Conservation (phyloP, 2,113 vertebrate genomes). For the Mystacornis crossleyi region DNA sequence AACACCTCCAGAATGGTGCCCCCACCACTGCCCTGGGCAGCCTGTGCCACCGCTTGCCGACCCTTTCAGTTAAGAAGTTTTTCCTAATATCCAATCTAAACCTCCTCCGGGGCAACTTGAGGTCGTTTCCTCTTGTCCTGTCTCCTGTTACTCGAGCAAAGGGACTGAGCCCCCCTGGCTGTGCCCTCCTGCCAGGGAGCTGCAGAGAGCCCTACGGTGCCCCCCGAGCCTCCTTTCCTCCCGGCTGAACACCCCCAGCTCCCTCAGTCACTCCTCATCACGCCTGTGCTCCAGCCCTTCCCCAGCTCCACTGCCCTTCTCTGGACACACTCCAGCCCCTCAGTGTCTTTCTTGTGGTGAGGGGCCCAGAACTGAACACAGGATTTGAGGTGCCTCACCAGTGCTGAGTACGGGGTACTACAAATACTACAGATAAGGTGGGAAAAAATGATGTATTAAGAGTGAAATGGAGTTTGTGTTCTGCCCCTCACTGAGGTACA, state of each 20-base stretch:
- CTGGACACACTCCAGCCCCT: neutral
- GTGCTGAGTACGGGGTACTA: neutral
- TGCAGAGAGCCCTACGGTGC: neutral
- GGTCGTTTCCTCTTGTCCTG: neutral
- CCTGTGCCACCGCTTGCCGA: neutral
- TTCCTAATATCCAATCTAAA: neutral
- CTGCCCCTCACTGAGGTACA: neutral
- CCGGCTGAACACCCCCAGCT: neutral
- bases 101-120: neutral
- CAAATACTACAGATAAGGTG: neutral
- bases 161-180: neutral
- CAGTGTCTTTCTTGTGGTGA: neutral
- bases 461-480: neutral
- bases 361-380: neutral
- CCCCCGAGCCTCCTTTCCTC: neutral
- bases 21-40: neutral
- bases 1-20: neutral
- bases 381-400: neutral
- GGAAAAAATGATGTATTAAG: neutral
- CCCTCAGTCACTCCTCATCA: neutral
- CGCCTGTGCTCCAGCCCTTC: neutral
- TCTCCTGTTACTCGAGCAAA: neutral
- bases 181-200: neutral
- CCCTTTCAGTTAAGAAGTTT: neutral
- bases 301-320: neutral